Conservation (phyloP, 2,113 vertebrate genomes). For the Tyrannus savana region DNA sequence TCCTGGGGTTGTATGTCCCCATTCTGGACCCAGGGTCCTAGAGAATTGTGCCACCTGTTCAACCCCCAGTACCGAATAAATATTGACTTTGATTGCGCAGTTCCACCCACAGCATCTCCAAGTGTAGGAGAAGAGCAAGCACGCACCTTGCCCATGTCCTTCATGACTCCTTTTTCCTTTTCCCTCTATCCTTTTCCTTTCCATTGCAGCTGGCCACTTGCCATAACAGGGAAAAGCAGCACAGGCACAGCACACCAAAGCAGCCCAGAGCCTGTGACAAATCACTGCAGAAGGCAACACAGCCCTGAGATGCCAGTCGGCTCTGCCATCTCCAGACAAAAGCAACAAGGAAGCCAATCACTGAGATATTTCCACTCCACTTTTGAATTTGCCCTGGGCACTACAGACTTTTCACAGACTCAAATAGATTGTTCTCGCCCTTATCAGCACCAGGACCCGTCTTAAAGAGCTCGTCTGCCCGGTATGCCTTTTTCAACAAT, state of each 20-base stretch:
- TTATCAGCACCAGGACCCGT: slow-evolving; percentile 20
- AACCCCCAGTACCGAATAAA: neutral
- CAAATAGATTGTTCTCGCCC: neutral
- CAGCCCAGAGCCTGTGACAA: slow-evolving; percentile 6
- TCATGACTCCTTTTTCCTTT: neutral
- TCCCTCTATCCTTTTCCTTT: neutral
- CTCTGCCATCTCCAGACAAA: slow-evolving; percentile 32
- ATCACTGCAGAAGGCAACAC: neutral
- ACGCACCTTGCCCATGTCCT: neutral
- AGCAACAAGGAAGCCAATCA: neutral
- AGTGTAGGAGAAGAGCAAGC: neutral
- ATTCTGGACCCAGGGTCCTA: neutral
- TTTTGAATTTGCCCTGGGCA: slow-evolving; percentile 19
- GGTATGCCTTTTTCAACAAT: neutral
- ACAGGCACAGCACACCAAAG: neutral
- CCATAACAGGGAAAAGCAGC: neutral
- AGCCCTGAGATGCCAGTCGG: slow-evolving; percentile 11
- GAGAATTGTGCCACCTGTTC: neutral
- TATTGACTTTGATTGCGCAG: neutral
- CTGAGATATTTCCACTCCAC: neutral
- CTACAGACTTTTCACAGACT: neutral
- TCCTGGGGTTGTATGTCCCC: neutral
- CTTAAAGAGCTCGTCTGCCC: neutral
- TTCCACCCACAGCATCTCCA: neutral
- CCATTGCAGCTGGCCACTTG: neutral